Evolutionary conservation across 1,140 invertebrate species (phyloP), one percentile per base, ranked within the genome.

Genomic region (Drosophila mojavensis): DNA sequence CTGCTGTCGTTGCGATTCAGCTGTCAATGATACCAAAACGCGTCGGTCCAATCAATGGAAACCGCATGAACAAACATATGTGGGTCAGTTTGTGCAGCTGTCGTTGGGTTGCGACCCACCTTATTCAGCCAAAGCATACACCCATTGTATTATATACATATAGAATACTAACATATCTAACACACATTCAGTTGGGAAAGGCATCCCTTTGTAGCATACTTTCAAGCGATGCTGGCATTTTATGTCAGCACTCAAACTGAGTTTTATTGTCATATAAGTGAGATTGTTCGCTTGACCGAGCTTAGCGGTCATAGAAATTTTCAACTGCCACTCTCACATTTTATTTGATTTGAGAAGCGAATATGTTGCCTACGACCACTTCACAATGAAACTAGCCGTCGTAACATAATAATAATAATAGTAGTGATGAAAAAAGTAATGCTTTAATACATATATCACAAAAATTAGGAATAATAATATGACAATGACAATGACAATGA

Each of bases 31-130:
- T 51, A 39, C 26, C 33, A 30, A 45, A 9, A 47, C 41, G 43
- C 36, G 53, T 9, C 54, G 45, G 26, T 65, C 53, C 68, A 58
- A 48, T 24, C 50, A 68, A 41, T 28, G 7, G 24, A 17, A 56
- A 28, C 36, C 13, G 36, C 62, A 17, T 39, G 24, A 36, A 28
- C 33, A 48, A 17, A 13, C 39, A 20, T 45, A 85, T 79, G 79
- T 85, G 79, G 83, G 83, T 88, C 72, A 82, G 76, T 77, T 82
- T 82, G 75, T 79, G 83, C 83, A 85, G 82, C 78, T 86, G 81
- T 48, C 51, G 50, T 5, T 48, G 54, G 66, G 30, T 5, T 55
- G 55, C 48, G 45, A 67, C 58, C 36, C 39, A 30, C 2, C 5
- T 36, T 4, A 9, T 39, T 39, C 36, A 39, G 36, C 36, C 36